Percentiles rank a stretch among this genome's conserved stretches.
Conservation (phyloP, 1,140 invertebrate genomes). For the Caligus rogercresseyi region DNA sequence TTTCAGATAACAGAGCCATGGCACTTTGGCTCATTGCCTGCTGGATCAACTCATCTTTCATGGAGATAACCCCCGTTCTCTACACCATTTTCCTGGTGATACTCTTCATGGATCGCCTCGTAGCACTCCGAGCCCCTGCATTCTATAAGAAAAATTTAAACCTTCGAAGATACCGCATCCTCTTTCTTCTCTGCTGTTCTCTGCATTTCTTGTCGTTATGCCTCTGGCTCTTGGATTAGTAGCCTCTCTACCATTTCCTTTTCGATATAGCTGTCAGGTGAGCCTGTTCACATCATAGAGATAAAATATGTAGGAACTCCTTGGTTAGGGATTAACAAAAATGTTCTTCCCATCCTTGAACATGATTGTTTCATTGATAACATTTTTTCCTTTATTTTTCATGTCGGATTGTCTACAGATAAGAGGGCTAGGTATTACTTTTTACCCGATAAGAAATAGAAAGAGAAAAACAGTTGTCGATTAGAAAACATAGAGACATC, state of each 20-base stretch:
- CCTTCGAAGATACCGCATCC: not conserved
- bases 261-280: conserved; percentile 17
- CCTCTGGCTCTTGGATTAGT: not conserved
- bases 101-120: not conserved
- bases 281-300: too few relatives aligned
- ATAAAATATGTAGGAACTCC: too few relatives aligned
- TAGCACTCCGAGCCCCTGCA: not conserved
- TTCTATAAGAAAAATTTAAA: conserved; percentile 9
- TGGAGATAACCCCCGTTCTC: conserved; percentile 7
- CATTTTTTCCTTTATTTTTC: too few relatives aligned
- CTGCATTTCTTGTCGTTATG: not conserved
- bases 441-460: too few relatives aligned
- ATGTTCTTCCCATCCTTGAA: too few relatives aligned
- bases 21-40: conserved; percentile 4
- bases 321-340: too few relatives aligned
- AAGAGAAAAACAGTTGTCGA: too few relatives aligned
- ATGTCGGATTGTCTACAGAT: too few relatives aligned
- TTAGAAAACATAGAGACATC: too few relatives aligned
- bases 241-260: conserved; percentile 5
- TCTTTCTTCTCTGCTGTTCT: conserved; percentile 2
- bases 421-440: too few relatives aligned
- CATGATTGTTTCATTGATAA: too few relatives aligned
- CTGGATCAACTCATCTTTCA: conserved; percentile 9
- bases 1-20: conserved; percentile 3
- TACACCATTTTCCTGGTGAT: conserved; percentile 4